These are phyloP conservation scores for Mythimna lalbum DNA, from an alignment of 2,888 invertebrate genomes.

Conservation along the genomic window DNA sequence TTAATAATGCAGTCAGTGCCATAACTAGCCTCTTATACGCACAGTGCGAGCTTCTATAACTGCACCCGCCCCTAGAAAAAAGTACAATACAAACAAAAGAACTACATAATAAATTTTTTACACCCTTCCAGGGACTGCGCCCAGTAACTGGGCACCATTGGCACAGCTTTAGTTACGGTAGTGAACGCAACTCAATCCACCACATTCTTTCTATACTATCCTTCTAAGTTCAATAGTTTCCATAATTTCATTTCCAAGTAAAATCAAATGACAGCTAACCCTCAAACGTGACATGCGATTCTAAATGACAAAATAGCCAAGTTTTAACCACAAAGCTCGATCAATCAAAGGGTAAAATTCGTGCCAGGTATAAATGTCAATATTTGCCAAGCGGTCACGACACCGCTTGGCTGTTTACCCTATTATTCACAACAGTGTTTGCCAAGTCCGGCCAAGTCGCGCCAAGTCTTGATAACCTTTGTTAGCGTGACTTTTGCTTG, in stretches of 20 bases:
- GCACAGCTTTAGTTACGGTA: too few species aligned
- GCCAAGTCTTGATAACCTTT: conserved; percentile 68
- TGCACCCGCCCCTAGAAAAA: too few species aligned
- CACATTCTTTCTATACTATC: not conserved
- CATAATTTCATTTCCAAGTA: conserved; percentile 21
- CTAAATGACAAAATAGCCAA: conserved; percentile 61
- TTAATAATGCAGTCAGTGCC: too few species aligned
- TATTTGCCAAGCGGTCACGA: conserved; percentile 82
- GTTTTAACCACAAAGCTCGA: conserved; percentile 76
- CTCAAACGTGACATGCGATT: conserved; percentile 51
- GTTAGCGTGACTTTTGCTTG: conserved; percentile 83
- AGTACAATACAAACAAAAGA: too few species aligned
- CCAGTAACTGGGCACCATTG: too few species aligned
- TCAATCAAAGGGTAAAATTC: conserved; percentile 88
- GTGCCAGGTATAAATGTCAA: conserved; percentile 80
- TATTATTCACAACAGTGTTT: conserved; percentile 87
- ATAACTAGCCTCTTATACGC: too few species aligned
- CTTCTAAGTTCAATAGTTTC: not conserved
- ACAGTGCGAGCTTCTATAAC: too few species aligned
- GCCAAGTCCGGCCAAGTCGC: conserved; percentile 73
- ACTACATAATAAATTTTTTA: too few species aligned
- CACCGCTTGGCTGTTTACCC: conserved; percentile 85
- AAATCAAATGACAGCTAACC: conserved; percentile 50
- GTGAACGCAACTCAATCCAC: not conserved
- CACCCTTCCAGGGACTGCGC: too few species aligned